phyloP scores from a whole-genome alignment of 2,113 vertebrate species.

The Percopsis transmontana region DNA sequence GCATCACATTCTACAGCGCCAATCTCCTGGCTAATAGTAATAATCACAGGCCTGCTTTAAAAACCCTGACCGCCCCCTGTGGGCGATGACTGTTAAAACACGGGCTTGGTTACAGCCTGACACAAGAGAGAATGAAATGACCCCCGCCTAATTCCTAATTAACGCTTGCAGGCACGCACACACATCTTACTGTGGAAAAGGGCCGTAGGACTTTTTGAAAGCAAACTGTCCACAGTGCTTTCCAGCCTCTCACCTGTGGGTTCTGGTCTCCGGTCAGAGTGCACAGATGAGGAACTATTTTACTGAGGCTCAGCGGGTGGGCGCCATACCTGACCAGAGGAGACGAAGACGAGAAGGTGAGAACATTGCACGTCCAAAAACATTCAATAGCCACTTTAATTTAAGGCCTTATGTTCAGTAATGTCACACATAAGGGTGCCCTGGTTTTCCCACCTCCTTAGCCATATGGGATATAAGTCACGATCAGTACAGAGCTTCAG shows the following conservation, averaged over 20 bases:
- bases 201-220: background rate
- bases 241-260: conserved; percentile 84
- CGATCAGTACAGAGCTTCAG: background rate
- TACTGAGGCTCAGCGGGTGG: conserved; percentile 87
- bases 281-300: conserved; percentile 92
- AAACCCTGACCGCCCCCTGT: conserved; percentile 23
- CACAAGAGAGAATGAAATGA: conserved; percentile 9
- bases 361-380: background rate
- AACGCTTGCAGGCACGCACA: background rate
- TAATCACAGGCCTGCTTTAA: conserved; percentile 39
- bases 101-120: conserved; percentile 16
- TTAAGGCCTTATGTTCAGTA: too few relatives aligned
- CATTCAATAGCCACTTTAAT: too few relatives aligned
- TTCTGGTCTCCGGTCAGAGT: conserved; percentile 89
- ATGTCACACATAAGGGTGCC: too few relatives aligned
- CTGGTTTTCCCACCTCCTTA: background rate
- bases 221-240: background rate
- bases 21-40: conserved; percentile 60
- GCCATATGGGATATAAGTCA: background rate
- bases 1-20: conserved; percentile 24
- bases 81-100: conserved; percentile 30
- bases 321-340: conserved; percentile 80
- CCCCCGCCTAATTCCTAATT: background rate
- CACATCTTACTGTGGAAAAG: background rate
- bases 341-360: background rate